Evolutionary conservation across 2,888 invertebrate species (phyloP).

Genomic region (Sipha maydis): DNA sequence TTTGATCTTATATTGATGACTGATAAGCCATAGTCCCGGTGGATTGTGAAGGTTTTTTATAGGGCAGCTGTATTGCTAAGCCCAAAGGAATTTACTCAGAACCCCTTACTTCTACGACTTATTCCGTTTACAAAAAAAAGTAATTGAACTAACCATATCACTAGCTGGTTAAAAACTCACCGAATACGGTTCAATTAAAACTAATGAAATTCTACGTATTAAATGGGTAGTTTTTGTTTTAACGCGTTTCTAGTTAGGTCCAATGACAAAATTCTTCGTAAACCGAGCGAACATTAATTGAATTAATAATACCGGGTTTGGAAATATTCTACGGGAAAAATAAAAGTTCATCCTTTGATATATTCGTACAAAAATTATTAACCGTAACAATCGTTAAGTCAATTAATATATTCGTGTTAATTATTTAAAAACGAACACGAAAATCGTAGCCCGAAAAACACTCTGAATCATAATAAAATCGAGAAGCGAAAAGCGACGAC

Average conservation of each 20-base stretch:
- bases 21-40: constrained; percentile 43
- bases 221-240: too few species aligned
- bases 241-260: too few species aligned
- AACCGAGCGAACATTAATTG: too few species aligned
- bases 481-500: background rate
- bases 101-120: background rate
- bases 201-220: background rate
- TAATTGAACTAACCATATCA: background rate
- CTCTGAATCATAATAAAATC: constrained; percentile 2
- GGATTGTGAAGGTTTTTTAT: constrained; percentile 13
- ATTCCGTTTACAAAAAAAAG: constrained; percentile 33
- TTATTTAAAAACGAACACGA: background rate
- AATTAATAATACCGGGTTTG: too few species aligned
- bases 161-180: background rate
- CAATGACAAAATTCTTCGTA: too few species aligned
- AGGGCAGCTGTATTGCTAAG: background rate
- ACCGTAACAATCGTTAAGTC: too few species aligned
- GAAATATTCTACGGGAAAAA: too few species aligned
- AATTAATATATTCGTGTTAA: background rate
- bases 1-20: constrained; percentile 45
- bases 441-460: background rate
- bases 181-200: background rate
- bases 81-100: constrained; percentile 25
- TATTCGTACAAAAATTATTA: too few species aligned
- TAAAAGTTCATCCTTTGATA: too few species aligned